Conservation (phyloP, 2,888 invertebrate genomes). For the Andrena praecox region DNA sequence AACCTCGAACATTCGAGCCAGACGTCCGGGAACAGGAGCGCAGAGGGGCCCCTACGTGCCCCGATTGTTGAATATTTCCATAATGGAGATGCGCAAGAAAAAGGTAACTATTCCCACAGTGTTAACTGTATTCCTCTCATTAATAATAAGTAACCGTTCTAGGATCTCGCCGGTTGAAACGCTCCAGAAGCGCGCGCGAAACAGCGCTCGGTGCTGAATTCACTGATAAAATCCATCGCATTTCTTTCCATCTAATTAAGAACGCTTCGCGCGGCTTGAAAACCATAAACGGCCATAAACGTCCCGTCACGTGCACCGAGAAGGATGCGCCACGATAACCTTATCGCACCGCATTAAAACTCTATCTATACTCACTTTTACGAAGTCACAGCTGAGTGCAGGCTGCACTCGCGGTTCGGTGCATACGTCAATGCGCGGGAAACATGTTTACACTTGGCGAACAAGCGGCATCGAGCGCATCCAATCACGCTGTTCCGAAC, state of each 20-base stretch:
- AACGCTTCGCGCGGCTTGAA: neutral
- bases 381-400: conserved; percentile 52
- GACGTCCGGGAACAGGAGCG: conserved; percentile 6
- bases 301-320: conserved; percentile 18
- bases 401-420: conserved; percentile 50
- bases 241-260: neutral
- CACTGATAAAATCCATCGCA: neutral
- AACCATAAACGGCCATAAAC: neutral
- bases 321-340: conserved; percentile 28
- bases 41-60: conserved; percentile 21
- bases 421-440: conserved; percentile 77
- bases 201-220: neutral
- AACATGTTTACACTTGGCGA: conserved; percentile 76
- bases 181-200: too few species aligned
- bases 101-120: conserved; percentile 54
- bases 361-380: conserved; percentile 57
- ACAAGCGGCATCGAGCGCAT: conserved; percentile 74
- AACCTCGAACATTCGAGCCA: conserved; percentile 41
- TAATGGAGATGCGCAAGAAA: conserved; percentile 33
- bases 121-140: conserved; percentile 50
- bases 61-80: conserved; percentile 55
- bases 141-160: conserved; percentile 48
- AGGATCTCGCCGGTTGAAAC: neutral
- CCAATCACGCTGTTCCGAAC: conserved; percentile 46
- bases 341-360: conserved; percentile 9